Base-by-base conservation (phyloP, 2,113 vertebrate genomes). In the Poicephalus meyeri region DNA sequence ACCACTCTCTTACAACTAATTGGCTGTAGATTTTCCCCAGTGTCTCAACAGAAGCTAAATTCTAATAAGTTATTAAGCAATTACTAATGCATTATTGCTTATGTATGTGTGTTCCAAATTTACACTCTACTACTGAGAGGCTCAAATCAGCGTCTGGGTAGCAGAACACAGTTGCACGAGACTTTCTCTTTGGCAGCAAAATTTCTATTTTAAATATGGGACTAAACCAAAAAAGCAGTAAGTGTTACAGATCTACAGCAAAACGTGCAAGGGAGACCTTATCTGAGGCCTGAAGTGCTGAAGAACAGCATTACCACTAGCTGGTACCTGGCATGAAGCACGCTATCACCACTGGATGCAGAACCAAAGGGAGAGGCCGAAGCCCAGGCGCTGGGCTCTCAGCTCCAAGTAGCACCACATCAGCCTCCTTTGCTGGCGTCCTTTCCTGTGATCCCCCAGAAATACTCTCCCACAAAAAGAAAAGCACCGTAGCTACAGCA, bases 21-120 rank as follows among this genome's bases (percentile, higher is more conserved):
- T 96, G 91, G 85, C 86, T 92, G 42, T 52, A 78, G 74, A 26
- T 94, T 96, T 77, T 95, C 92, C 94, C 94, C 69, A 82, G 83
- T 65, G 91, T 23, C 86, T 56, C 71, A n/a, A 71, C 55, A 95
- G 64, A 74, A 89, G 55, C 47, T 63, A 80, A 56, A 56, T 29
- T 87, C 64, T 95, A 96, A 79, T 78, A 89, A 92, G 79, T 90
- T 96, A 91, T 94, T 92, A 95, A 96, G 95, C 63, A 88, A 82
- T 80, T 88, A 58, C 71, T 93, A 91, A 89, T 91, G 80, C 55
- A 87, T 95, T 95, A 74, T 73, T 94, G 78, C 84, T 80, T 89
- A 47, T 72, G 74, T 55, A 49, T 55, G 29, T 58, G 42, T 73
- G 71, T 46, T 95, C 91, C 90, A 91, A 96, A 79, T 78, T 53